Evolutionary conservation across 2,797 vertebrate genomes (phyloP).

Genomic region (Anomalospiza imberbis): DNA sequence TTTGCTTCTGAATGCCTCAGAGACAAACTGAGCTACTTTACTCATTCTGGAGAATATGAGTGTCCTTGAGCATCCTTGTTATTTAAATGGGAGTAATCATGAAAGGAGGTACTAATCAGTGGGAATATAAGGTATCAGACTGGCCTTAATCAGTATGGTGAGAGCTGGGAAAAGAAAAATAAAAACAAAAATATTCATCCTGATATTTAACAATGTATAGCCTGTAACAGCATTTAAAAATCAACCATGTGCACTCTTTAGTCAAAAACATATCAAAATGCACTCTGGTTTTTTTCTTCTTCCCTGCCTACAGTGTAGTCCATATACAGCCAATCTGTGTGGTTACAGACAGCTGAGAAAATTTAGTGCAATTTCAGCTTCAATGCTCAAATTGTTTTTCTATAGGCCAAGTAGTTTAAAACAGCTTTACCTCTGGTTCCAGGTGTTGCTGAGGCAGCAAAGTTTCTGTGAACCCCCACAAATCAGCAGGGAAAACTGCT

Average conservation of each 20-base stretch:
- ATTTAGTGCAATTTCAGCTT: slow-evolving; percentile 59
- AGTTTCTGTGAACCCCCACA: slow-evolving; percentile 20
- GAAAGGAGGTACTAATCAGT: neutral
- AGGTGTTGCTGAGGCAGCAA: slow-evolving; percentile 66
- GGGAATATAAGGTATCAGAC: neutral
- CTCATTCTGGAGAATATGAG: neutral
- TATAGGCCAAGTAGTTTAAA: slow-evolving; percentile 56
- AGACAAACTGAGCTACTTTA: neutral
- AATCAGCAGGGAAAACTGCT: slow-evolving; percentile 64
- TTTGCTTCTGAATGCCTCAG: neutral
- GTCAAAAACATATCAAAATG: neutral
- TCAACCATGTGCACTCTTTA: neutral
- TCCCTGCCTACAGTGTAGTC: neutral
- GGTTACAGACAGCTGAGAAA: slow-evolving; percentile 42
- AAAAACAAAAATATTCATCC: neutral
- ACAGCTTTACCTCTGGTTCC: slow-evolving; percentile 50
- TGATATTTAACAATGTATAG: neutral
- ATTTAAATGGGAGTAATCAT: neutral
- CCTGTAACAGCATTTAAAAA: neutral
- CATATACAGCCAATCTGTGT: neutral
- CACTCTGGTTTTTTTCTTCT: neutral
- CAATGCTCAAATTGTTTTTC: slow-evolving; percentile 57
- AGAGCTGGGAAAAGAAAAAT: neutral
- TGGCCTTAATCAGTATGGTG: neutral
- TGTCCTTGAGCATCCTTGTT: neutral